These are phyloP conservation scores for Heteromyza rotundicornis DNA, from an alignment of 2,888 invertebrate genomes.

Conservation along the genomic window DNA sequence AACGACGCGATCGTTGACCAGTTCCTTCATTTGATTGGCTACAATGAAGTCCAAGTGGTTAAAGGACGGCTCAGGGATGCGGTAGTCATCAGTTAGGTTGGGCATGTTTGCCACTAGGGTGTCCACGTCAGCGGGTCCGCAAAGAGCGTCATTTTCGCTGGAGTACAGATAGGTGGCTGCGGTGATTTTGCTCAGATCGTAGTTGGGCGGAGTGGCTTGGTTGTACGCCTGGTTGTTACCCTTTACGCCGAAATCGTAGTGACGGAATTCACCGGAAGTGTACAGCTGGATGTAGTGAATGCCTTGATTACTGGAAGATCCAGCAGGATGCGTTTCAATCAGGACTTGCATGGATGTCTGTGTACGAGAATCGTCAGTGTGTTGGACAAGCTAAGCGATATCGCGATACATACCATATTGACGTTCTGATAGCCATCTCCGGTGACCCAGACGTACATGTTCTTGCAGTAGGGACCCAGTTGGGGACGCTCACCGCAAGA, in stretches of 20 bases:
- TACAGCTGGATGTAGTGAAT: conserved; percentile 51
- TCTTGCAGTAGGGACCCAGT: conserved; percentile 37
- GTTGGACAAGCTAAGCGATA: background rate
- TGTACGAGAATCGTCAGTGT: no score
- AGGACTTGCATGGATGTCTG: conserved; percentile 44
- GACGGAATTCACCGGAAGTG: conserved; percentile 45
- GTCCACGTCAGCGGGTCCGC: conserved; percentile 48
- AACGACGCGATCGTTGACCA: conserved; percentile 47
- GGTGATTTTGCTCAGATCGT: conserved; percentile 46
- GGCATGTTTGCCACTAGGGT: conserved; percentile 38
- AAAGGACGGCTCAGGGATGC: conserved; percentile 46
- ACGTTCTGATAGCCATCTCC: conserved; percentile 47
- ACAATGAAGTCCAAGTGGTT: conserved; percentile 56
- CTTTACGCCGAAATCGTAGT: conserved; percentile 50
- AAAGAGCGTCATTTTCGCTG: conserved; percentile 48
- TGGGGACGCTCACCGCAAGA: conserved; percentile 36
- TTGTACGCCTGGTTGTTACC: conserved; percentile 43
- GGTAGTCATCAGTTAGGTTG: conserved; percentile 46
- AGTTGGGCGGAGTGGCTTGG: conserved; percentile 46
- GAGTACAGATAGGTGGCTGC: conserved; percentile 51
- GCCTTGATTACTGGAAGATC: conserved; percentile 51
- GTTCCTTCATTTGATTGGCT: conserved; percentile 47
- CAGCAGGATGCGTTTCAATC: conserved; percentile 53
- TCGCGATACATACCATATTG: conserved; percentile 39
- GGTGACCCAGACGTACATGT: conserved; percentile 43